These are phyloP conservation scores for Poeciliopsis paucimaculata DNA, from an alignment of 2,797 vertebrate species.

Conservation along the genomic window DNA sequence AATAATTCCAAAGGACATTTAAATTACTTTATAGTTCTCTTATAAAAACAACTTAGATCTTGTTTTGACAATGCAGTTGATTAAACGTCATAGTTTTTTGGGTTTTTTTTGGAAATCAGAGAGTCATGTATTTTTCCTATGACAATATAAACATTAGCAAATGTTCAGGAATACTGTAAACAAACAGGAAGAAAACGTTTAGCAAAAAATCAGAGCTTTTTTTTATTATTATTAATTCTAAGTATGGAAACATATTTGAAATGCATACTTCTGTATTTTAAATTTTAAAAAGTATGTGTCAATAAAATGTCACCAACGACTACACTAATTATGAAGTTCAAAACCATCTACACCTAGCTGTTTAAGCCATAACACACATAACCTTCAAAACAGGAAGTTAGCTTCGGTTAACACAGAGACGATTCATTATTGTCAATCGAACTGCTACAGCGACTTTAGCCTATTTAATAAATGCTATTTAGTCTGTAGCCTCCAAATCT, in stretches of 20 bases:
- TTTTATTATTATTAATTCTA: not conserved
- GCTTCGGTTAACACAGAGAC: slow-evolving; percentile 11
- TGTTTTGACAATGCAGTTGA: not conserved
- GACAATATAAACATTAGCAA: not conserved
- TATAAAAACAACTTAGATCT: not conserved
- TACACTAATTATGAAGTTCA: not conserved
- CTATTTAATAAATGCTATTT: not conserved
- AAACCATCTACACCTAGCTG: not conserved
- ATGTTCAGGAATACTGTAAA: not conserved
- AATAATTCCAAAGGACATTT: not conserved
- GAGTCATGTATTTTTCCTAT: not conserved
- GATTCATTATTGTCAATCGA: not conserved
- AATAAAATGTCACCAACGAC: not conserved
- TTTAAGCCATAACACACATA: not conserved
- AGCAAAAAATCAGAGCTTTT: not conserved
- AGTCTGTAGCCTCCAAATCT: not conserved
- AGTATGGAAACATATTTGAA: not conserved
- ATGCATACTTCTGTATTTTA: not conserved
- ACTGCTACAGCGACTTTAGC: not conserved
- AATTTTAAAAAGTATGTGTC: not conserved
- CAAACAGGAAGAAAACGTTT: not conserved
- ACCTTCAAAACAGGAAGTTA: slow-evolving; percentile 13
- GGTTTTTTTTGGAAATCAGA: not conserved
- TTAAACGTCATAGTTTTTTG: not conserved
- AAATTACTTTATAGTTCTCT: not conserved